Evolutionary conservation across 2,113 vertebrate genomes (phyloP), one percentile per base, ranked within the genome.

Genomic region (Axis porcinus): DNA sequence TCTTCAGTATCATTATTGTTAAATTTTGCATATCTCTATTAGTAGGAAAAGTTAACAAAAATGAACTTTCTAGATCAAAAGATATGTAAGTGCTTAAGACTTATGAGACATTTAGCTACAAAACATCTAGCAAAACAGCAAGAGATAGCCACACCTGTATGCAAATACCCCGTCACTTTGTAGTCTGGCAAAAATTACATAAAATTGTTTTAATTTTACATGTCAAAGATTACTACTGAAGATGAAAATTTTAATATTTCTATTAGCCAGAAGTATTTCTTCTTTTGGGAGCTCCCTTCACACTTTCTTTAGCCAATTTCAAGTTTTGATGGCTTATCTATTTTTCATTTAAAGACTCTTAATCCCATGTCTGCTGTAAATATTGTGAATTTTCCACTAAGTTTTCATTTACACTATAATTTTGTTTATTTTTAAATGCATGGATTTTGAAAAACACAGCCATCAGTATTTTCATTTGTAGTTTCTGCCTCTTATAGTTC

Each of bases 231-330:
- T 93, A 92, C 47, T 95, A 21, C 21, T 74, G n/a, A 21, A 92
- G 70, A 45, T 92, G 87, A 54, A 47, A 50, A 95, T 79, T 88
- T 87, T 84, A 60, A 47, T 74, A 74, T 58, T 91, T 98, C n/a
- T 91, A 27, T 45, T 82, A 47, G 3, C 16, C 27, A 12, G 40
- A 86, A 74, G 50, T 82, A 47, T 88, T 92, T 92, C 81, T 94
- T 92, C 10, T 67, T 86, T 93, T 76, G 30, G 25, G 9, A 92
- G 47, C 6, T 86, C 30, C 45, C 5, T 89, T 95, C 28, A 45
- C 9, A 36, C 33, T 14, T 89, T 84, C 36, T 25, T 93, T 83
- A 76, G 19, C 40, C 70, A 81, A 16, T 55, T 94, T 43, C 89
- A 96, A 67, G 8, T 27, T 52, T 76, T 55, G n/a, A 82, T 27